Evolutionary conservation across 2,797 vertebrate genomes (phyloP).

Genomic region (Urosaurus nigricauda): DNA sequence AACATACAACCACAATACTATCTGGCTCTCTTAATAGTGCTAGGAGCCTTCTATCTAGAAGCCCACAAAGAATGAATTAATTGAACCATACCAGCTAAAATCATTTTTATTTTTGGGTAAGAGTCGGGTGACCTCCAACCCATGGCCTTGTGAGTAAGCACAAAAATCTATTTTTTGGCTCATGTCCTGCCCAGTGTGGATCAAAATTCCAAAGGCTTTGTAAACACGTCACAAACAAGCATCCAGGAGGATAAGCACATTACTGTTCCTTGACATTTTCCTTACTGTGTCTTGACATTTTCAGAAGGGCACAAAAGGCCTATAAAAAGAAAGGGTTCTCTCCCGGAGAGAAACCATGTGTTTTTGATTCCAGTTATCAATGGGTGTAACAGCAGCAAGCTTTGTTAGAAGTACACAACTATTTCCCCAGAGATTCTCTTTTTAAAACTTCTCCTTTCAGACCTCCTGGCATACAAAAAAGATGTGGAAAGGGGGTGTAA

Average conservation of each 20-base stretch:
- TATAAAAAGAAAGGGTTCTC: slow-evolving; percentile 71
- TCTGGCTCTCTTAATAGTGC: neutral
- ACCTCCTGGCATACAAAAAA: slow-evolving; percentile 19
- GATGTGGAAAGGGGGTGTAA: neutral
- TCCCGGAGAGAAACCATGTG: slow-evolving; percentile 74
- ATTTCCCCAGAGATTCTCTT: slow-evolving; percentile 46
- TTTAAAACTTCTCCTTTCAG: slow-evolving; percentile 7
- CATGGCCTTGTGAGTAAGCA: slow-evolving; percentile 7
- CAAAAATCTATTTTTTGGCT: slow-evolving; percentile 24
- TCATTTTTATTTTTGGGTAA: slow-evolving; percentile 19
- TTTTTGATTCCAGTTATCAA: slow-evolving; percentile 74
- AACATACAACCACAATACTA: neutral
- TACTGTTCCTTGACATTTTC: slow-evolving; percentile 80
- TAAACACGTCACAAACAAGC: slow-evolving; percentile 67
- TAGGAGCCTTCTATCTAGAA: neutral
- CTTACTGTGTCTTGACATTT: slow-evolving; percentile 78
- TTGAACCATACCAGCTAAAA: slow-evolving; percentile 7
- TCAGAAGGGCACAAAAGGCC: slow-evolving; percentile 76
- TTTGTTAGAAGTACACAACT: slow-evolving; percentile 65
- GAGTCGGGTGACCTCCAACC: neutral
- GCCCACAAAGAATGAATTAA: neutral
- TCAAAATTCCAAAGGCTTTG: slow-evolving; percentile 64
- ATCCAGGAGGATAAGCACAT: slow-evolving; percentile 65
- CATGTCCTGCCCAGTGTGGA: neutral
- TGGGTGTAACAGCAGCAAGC: slow-evolving; percentile 62